phyloP scores from a whole-genome alignment of 2,888 invertebrate species.

The Platynereis dumerilii region DNA sequence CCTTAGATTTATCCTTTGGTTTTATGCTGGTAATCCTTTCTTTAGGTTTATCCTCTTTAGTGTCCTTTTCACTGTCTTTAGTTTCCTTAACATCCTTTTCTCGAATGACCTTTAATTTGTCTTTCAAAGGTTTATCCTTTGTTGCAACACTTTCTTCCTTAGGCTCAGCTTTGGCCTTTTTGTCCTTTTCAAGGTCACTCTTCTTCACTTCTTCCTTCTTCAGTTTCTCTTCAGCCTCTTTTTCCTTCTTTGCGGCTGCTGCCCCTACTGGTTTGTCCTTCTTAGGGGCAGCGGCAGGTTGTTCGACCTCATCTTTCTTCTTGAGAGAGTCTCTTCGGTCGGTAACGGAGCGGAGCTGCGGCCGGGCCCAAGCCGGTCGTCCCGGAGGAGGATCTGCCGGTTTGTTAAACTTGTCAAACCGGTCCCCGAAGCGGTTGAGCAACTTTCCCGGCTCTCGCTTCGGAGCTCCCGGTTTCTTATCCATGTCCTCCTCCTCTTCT shows the following conservation, averaged over 20 bases:
- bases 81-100: neutral
- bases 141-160: neutral
- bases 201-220: neutral
- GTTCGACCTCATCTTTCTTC: too few relatives aligned
- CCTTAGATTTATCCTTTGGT: neutral
- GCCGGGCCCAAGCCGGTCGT: too few relatives aligned
- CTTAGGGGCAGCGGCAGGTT: too few relatives aligned
- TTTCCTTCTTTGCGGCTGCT: neutral
- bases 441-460: too few relatives aligned
- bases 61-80: slow-evolving; percentile 5
- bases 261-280: neutral
- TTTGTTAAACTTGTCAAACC: too few relatives aligned
- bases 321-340: too few relatives aligned
- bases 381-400: too few relatives aligned
- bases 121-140: neutral
- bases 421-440: too few relatives aligned
- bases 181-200: neutral
- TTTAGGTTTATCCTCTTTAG: neutral
- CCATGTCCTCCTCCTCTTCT: neutral
- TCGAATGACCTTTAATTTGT: neutral
- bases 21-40: neutral
- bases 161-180: neutral
- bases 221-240: neutral
- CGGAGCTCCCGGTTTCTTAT: too few relatives aligned
- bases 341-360: too few relatives aligned